Base-by-base conservation (phyloP, 2,797 vertebrate species). In the Botia kubotai region DNA sequence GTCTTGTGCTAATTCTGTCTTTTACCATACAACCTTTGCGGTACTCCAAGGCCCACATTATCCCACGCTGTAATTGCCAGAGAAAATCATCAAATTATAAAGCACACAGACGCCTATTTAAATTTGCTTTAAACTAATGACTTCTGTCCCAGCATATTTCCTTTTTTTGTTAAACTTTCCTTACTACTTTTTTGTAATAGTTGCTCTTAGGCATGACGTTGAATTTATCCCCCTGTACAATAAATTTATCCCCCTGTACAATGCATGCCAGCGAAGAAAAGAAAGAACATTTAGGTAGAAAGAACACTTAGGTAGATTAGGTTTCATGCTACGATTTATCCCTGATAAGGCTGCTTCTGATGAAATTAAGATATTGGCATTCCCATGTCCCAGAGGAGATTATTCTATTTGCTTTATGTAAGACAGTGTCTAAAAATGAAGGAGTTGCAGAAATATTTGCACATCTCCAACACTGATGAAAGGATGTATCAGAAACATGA, bases 41-140 rank as follows among this genome's bases (percentile, higher is more conserved):
- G 19, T 55, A 83, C 74, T 80, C 62, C 58, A 26, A 39, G 57
- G 76, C 57, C 72, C 39, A 73, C 46, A 85, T 70, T 79, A 68
- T 79, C 86, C 84, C 36, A 76, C 57, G 46, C 50, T 72, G 71
- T 85, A 85, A 87, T 82, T 89, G 79, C 63, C 73, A 82, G 53
- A 74, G 62, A 77, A 89, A 87, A 89, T 62, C 86, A 26, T 26
- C 74, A 88, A 83, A 88, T 87, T 53, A 82, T 53, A 85, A 87
- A 89, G 81, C 80, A 83, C 81, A 82, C 82, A 82, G 14, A 71
- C 58, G 43, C 77, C 71, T 85, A 62, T 81, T 87, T 88, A 77
- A 89, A 85, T 90, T 83, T 78, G 86, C 78, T 43, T 89, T 84
- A 83, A 85, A 36, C 70, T 87, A 88, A 88, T 88, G 77, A 87